Evolutionary conservation across 2,888 invertebrate species (phyloP).

Genomic region (Xiphydria camelus): DNA sequence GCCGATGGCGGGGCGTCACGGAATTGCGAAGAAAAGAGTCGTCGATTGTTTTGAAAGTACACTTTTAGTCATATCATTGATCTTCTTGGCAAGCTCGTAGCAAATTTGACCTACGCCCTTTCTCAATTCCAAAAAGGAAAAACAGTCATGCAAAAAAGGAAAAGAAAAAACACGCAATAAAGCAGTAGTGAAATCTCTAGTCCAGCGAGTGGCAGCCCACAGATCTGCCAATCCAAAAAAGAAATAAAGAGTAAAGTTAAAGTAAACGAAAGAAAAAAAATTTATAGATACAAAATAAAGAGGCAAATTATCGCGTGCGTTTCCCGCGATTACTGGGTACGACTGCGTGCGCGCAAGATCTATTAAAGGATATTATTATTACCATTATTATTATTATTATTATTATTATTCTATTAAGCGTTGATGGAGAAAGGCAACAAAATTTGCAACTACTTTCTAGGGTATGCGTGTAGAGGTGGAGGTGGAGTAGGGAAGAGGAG

Average conservation of each 20-base stretch:
- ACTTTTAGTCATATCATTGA: no score
- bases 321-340: neutral
- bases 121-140: no score
- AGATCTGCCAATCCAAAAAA: constrained; percentile 51
- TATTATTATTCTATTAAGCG: constrained; percentile 39
- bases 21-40: constrained; percentile 11
- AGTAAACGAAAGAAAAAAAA: constrained; percentile 6
- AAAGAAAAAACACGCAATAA: constrained; percentile 35
- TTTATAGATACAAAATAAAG: constrained; percentile 5
- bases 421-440: constrained; percentile 21
- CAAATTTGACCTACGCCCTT: no score
- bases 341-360: constrained; percentile 28
- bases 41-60: no score
- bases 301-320: constrained; percentile 5
- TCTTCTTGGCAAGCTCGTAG: no score
- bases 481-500: constrained; percentile 8
- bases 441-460: constrained; percentile 7
- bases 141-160: constrained; percentile 21
- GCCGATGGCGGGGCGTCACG: constrained; percentile 5
- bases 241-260: constrained; percentile 22
- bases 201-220: constrained; percentile 53
- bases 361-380: constrained; percentile 29
- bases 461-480: constrained; percentile 13
- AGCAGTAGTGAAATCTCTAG: constrained; percentile 58
- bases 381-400: constrained; percentile 26